Evolutionary conservation across 2,888 invertebrate species (phyloP).

Genomic region (Ophion obscuratus): DNA sequence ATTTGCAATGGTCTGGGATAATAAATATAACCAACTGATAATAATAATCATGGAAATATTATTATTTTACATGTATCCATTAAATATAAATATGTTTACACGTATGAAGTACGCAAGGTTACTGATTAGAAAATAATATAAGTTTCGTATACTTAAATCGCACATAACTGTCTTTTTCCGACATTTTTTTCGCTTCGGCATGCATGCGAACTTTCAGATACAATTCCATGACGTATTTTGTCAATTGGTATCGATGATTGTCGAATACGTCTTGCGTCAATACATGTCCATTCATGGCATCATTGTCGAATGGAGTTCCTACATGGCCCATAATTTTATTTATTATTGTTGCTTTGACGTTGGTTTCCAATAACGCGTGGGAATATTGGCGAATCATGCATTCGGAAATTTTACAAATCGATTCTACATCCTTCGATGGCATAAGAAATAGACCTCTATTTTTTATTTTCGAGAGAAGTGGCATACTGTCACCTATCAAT

Average conservation of each 20-base stretch:
- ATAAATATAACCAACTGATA: background rate
- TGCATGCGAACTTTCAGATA: conserved; percentile 16
- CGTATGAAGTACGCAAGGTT: background rate
- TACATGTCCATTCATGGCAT: conserved; percentile 10
- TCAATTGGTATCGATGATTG: conserved; percentile 6
- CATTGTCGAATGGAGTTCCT: conserved; percentile 14
- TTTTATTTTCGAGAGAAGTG: conserved; percentile 38
- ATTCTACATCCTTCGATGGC: conserved; percentile 37
- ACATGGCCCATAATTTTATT: conserved; percentile 20
- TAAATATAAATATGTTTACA: conserved; percentile 9
- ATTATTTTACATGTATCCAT: background rate
- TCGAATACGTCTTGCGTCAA: conserved; percentile 6
- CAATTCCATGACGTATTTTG: conserved; percentile 13
- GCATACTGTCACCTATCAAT: conserved; percentile 17
- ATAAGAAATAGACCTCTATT: conserved; percentile 40
- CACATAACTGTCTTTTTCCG: conserved; percentile 6
- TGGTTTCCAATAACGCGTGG: conserved; percentile 5
- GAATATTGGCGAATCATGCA: conserved; percentile 14
- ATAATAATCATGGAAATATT: background rate
- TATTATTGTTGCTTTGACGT: conserved; percentile 14
- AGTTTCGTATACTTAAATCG: conserved; percentile 18
- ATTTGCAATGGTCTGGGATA: background rate
- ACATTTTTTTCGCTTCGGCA: background rate
- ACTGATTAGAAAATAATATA: conserved; percentile 7
- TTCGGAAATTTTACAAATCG: conserved; percentile 36